Evolutionary conservation across 2,113 vertebrate species (phyloP).

Genomic region (Dasyornis broadbenti): DNA sequence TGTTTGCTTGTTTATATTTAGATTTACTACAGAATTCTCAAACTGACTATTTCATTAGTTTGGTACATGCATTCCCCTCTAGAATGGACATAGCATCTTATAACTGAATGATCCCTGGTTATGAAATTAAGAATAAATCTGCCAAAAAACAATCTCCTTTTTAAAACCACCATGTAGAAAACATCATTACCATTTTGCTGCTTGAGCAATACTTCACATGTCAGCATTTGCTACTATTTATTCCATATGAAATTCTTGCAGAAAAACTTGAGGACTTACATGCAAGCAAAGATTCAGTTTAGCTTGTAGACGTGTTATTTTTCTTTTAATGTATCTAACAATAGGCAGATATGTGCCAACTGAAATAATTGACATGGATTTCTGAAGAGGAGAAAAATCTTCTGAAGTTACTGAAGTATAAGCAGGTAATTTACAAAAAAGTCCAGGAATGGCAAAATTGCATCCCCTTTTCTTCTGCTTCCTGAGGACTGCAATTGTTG

Average conservation of each 20-base stretch:
- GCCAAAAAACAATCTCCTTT: not conserved
- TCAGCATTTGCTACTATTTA: constrained; percentile 21
- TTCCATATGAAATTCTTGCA: not conserved
- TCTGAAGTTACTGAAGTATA: not conserved
- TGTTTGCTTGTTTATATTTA: not conserved
- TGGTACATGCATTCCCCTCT: not conserved
- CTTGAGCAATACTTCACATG: not conserved
- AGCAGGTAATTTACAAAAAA: not conserved
- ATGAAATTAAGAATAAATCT: not conserved
- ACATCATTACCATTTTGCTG: not conserved
- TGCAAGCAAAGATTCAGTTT: not conserved
- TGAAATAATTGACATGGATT: not conserved
- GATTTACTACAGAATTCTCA: not conserved
- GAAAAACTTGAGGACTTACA: not conserved
- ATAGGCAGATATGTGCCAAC: not conserved
- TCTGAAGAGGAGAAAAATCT: not conserved
- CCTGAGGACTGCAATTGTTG: not conserved
- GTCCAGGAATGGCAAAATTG: not conserved
- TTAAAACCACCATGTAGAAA: constrained; percentile 8
- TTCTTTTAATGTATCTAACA: not conserved
- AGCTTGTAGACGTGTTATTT: not conserved
- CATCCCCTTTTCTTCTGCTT: not conserved
- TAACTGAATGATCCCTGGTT: not conserved
- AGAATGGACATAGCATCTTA: not conserved
- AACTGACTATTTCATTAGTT: not conserved